Base-by-base conservation (phyloP, 2,113 vertebrate species). In the Candoia aspera region DNA sequence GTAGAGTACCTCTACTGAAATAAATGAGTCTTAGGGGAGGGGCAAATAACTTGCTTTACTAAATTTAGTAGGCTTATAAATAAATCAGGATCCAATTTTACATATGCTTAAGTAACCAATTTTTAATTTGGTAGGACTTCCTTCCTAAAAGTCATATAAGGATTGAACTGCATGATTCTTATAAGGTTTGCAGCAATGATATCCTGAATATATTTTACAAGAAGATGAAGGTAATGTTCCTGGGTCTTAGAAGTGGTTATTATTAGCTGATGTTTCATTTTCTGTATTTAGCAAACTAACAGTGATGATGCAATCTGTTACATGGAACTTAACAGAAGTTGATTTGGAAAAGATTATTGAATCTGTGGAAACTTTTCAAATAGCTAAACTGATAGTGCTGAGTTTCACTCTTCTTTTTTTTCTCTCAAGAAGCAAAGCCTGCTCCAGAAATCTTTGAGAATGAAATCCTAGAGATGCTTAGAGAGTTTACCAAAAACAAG, bases 401-500 rank as follows among this genome's bases (percentile, higher is more conserved):
- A 29, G 8, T 12, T 37, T 49, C 10, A 42, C 21, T 24, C 23
- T 86, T 6, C 15, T 5, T 2, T 10, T 5, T 5, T 89, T 94
- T 92, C 92, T 26, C 57, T 84, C 0, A 95, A 98, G 97, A 97
- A 92, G 97, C 97, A 0, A 98, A 98, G 93, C 97, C 97, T 0
- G 57, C 97, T 0, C 98, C 98, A 0, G 95, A 93, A 0, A 96
- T 97, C 55, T 97, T 98, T 2, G 97, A 98, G 86, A 97, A 95
- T 0, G 98, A 98, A 1, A 96, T 98, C 73, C 95, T 99, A 98
- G 97, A 97, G 24, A 95, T 99, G 97, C 97, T 99, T 90, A 98
- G 98, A 94, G 99, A 99, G 33, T 99, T 99, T 26, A 94, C 99
- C 86, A 99, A 98, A 94, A 99, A 99, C 96, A 98, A 97, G 89